Conservation (phyloP, 2,113 vertebrate species). For the Chrysochloris asiatica region DNA sequence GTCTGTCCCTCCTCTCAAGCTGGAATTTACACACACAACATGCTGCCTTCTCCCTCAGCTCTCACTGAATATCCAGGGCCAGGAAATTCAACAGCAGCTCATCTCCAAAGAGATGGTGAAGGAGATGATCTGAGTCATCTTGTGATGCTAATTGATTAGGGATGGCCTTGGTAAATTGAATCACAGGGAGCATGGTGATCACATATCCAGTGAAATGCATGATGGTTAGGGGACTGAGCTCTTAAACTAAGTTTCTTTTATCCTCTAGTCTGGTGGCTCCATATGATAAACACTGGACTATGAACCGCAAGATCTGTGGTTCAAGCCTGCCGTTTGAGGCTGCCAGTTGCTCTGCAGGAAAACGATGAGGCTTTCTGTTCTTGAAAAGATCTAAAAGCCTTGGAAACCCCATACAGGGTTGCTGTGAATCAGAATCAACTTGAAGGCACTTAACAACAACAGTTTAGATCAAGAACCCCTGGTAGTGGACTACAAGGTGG, state of each 20-base stretch:
- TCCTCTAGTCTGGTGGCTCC: too few relatives aligned
- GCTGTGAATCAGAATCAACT: too few relatives aligned
- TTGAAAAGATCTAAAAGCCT: too few relatives aligned
- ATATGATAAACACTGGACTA: too few relatives aligned
- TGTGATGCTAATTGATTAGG: background rate
- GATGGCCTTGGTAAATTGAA: background rate
- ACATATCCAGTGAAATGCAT: background rate
- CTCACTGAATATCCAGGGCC: constrained; percentile 17
- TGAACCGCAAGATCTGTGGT: too few relatives aligned
- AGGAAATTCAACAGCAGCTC: background rate
- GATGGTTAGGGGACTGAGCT: accelerated
- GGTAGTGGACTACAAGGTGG: too few relatives aligned
- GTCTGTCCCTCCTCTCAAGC: background rate
- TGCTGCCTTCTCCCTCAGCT: constrained; percentile 52
- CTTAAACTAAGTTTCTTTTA: background rate
- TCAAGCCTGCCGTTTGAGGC: too few relatives aligned
- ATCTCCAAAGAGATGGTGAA: background rate
- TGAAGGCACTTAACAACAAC: too few relatives aligned
- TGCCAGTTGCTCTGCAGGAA: too few relatives aligned
- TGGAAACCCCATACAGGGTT: too few relatives aligned
- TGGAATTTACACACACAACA: constrained; percentile 62
- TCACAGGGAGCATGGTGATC: accelerated
- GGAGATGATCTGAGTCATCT: background rate
- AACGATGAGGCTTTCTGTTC: too few relatives aligned
- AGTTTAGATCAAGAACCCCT: too few relatives aligned